phyloP scores from a whole-genome alignment of 1,140 invertebrate species.

The Diploscapter pachys region DNA sequence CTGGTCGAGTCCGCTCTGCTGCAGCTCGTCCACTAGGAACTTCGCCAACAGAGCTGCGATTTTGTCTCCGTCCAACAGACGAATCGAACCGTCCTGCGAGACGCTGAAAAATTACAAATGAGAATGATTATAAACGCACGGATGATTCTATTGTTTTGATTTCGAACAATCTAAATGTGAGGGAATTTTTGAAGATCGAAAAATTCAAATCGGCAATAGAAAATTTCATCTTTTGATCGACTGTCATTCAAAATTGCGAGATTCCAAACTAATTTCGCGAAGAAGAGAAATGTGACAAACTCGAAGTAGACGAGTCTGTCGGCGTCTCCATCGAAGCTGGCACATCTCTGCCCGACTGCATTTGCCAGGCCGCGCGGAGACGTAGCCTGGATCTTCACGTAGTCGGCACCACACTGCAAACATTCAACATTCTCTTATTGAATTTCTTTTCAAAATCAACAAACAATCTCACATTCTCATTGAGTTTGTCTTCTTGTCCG shows the following conservation, averaged over 20 bases:
- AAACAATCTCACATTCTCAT: conserved; percentile 9
- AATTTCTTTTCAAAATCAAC: not conserved
- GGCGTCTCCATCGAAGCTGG: conserved; percentile 92
- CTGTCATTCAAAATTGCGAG: not conserved
- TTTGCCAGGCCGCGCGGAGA: conserved; percentile 69
- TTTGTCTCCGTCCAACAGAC: conserved; percentile 88
- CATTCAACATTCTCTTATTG: not conserved
- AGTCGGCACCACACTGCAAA: conserved; percentile 55
- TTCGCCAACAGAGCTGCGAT: conserved; percentile 75
- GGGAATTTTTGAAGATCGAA: too few species aligned
- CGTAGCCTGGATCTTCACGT: conserved; percentile 47
- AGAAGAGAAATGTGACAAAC: conserved; percentile 5
- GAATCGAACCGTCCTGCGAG: conserved; percentile 64
- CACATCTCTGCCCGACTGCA: conserved; percentile 72
- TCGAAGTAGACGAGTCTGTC: conserved; percentile 93
- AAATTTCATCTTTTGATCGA: too few species aligned
- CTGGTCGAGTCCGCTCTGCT: not conserved
- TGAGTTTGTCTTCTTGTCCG: conserved; percentile 19
- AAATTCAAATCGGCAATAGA: too few species aligned
- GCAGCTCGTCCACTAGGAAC: conserved; percentile 41
- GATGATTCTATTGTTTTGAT: too few species aligned
- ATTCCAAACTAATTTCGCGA: not conserved
- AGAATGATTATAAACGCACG: too few species aligned
- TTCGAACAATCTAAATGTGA: too few species aligned
- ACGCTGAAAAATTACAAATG: too few species aligned